A percentile compares a stretch with the other conserved stretches of the same genome.
phyloP scores from a whole-genome alignment of 2,113 vertebrate genomes.

The Chamaea fasciata region DNA sequence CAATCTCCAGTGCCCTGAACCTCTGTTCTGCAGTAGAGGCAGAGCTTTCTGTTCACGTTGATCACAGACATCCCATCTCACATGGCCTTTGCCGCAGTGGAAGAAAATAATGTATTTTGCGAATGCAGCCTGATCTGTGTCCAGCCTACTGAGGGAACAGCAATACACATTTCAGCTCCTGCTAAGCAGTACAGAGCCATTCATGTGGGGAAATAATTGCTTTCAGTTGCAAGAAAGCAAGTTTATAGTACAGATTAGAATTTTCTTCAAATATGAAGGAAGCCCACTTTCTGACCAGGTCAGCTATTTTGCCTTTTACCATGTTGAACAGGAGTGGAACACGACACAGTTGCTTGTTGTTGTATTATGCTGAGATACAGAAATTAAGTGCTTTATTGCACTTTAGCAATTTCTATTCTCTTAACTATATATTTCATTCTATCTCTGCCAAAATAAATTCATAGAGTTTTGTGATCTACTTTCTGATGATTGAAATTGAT shows the following conservation, averaged over 20 bases:
- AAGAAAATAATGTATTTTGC: background rate
- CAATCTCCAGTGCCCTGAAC: background rate
- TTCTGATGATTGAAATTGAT: background rate
- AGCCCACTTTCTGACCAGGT: background rate
- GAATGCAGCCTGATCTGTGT: fast-evolving
- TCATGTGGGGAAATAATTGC: background rate
- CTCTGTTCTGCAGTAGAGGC: background rate
- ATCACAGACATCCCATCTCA: background rate
- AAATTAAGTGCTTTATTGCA: background rate
- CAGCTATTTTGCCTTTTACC: background rate
- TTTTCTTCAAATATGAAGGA: background rate
- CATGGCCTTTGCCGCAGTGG: background rate
- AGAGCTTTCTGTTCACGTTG: background rate
- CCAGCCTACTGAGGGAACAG: background rate
- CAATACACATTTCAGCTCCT: background rate
- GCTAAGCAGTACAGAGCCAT: background rate
- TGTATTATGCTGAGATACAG: background rate
- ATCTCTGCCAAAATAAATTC: background rate
- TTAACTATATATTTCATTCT: background rate
- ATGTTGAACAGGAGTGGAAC: background rate
- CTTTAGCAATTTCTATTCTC: background rate
- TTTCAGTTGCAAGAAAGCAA: background rate
- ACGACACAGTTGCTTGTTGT: background rate
- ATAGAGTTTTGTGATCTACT: background rate
- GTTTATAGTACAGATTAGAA: background rate